Percentiles rank a stretch among this genome's conserved stretches.
Evolutionary conservation across 2,888 invertebrate species (phyloP).

Genomic region (Sepioteuthis lessoniana): DNA sequence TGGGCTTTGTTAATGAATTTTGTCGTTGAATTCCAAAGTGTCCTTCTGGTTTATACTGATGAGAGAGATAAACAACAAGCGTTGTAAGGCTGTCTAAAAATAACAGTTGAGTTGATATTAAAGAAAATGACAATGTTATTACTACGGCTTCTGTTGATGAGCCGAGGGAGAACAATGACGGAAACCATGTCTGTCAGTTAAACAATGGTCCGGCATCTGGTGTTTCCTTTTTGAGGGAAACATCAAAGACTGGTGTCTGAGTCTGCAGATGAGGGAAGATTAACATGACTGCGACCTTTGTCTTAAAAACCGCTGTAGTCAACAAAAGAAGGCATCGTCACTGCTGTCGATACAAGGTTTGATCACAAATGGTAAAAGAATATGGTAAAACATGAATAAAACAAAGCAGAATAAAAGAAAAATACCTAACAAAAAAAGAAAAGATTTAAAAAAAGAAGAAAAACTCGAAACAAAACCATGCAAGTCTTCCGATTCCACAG

Average conservation of each 20-base stretch:
- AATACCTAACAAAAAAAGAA: no score
- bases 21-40: no score
- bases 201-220: background rate
- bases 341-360: background rate
- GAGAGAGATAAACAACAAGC: no score
- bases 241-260: background rate
- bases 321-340: background rate
- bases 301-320: background rate
- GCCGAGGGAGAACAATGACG: background rate
- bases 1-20: no score
- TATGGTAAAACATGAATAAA: background rate
- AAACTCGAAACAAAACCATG: no score
- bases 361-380: background rate
- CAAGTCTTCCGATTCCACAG: background rate
- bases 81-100: no score
- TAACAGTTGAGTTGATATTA: background rate
- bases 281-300: background rate
- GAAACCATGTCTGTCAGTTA: background rate
- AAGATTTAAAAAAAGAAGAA: no score
- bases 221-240: background rate
- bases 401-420: background rate
- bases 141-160: background rate
- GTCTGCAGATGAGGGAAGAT: background rate
- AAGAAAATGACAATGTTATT: background rate
- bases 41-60: no score